Conservation (phyloP, 1,140 invertebrate genomes). For the Harpegnathos saltator region DNA sequence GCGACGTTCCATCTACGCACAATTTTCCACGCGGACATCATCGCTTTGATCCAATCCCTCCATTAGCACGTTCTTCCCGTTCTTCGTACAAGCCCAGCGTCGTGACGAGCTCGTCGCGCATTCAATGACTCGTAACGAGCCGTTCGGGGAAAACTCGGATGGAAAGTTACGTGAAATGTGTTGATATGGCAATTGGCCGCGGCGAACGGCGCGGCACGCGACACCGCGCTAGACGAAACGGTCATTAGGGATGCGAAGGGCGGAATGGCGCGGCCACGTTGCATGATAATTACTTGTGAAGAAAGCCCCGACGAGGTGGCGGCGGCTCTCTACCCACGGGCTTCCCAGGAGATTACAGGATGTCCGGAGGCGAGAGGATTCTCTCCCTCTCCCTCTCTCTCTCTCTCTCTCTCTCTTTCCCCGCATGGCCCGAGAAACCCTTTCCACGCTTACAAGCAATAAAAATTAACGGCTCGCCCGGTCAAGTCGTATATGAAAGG, state of each 20-base stretch:
- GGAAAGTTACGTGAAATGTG: constrained; percentile 64
- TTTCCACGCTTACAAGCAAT: constrained; percentile 72
- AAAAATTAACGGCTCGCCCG: constrained; percentile 72
- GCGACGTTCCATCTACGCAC: background rate
- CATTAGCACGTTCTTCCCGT: background rate
- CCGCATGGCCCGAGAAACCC: constrained; percentile 61
- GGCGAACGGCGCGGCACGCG: constrained; percentile 79
- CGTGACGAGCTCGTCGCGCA: constrained; percentile 45
- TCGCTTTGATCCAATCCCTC: background rate
- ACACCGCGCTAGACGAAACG: constrained; percentile 74
- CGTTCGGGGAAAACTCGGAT: constrained; percentile 58
- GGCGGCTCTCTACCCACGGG: constrained; percentile 56
- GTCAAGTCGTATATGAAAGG: constrained; percentile 75
- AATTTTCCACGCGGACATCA: constrained; percentile 2
- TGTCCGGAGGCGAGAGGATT: constrained; percentile 81
- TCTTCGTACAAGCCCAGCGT: constrained; percentile 49
- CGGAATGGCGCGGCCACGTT: constrained; percentile 76
- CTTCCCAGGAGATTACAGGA: constrained; percentile 82
- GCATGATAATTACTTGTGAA: constrained; percentile 83
- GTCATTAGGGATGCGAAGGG: constrained; percentile 83
- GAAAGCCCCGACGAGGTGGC: constrained; percentile 66
- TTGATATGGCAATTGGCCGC: constrained; percentile 56
- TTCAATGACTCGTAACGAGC: constrained; percentile 69
- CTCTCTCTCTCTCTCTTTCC: no score
- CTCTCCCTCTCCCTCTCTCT: no score